These are phyloP conservation scores for Hippopotamus amphibius DNA, from an alignment of 2,113 vertebrate genomes.

Conservation along the genomic window DNA sequence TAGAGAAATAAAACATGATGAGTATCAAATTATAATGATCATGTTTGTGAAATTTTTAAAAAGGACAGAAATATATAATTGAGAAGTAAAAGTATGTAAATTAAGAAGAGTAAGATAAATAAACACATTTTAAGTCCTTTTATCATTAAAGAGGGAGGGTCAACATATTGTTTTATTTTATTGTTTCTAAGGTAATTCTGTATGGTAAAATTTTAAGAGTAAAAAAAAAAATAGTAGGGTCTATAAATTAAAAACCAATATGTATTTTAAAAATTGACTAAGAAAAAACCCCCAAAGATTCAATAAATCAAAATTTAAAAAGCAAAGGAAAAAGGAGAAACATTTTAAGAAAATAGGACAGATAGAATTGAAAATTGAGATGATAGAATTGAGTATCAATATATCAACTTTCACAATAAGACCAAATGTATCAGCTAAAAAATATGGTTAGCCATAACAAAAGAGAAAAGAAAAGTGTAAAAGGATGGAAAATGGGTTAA, in stretches of 20 bases:
- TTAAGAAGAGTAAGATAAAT: background rate
- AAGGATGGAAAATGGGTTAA: background rate
- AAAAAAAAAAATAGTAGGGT: background rate
- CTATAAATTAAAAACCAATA: background rate
- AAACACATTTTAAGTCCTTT: background rate
- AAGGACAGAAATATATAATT: background rate
- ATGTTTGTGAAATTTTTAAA: background rate
- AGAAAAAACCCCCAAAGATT: background rate
- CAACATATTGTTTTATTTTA: background rate
- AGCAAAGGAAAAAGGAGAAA: background rate
- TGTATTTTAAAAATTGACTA: background rate
- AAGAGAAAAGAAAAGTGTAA: background rate
- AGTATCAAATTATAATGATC: background rate
- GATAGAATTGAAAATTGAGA: background rate
- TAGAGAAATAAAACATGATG: background rate
- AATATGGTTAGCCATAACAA: background rate
- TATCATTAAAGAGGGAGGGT: background rate
- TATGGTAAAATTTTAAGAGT: background rate
- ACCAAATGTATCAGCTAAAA: background rate
- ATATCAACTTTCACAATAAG: background rate
- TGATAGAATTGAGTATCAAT: background rate
- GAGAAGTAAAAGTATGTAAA: background rate
- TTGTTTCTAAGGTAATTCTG: background rate
- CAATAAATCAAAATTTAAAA: background rate
- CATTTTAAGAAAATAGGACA: background rate